Percentiles rank a stretch among this genome's conserved stretches.
Evolutionary conservation across 1,140 invertebrate genomes (phyloP).

Genomic region (Trinorchestia longiramus): DNA sequence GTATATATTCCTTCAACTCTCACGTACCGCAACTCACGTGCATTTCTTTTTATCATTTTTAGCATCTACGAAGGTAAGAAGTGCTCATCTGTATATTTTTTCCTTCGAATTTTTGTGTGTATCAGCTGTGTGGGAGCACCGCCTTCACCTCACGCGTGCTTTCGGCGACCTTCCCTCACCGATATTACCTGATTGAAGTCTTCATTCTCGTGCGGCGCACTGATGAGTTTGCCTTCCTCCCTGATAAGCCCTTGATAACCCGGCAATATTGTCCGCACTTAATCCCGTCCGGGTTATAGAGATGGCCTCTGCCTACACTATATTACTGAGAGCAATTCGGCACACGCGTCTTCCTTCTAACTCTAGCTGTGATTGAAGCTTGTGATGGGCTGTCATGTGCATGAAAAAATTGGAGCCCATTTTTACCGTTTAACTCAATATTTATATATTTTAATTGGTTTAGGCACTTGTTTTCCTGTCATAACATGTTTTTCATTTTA

Average conservation of each 20-base stretch:
- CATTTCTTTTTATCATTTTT: neutral
- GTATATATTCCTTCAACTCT: neutral
- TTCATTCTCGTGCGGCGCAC: neutral
- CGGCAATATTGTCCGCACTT: constrained; percentile 1
- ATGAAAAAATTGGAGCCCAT: neutral
- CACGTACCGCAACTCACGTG: neutral
- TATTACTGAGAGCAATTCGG: neutral
- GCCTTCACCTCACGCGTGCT: neutral
- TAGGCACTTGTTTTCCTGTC: neutral
- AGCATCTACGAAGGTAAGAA: neutral
- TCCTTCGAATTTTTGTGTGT: neutral
- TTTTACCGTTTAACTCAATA: neutral
- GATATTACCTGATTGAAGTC: constrained; percentile 2
- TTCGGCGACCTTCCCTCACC: neutral
- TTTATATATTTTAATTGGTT: neutral
- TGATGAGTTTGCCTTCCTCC: constrained; percentile 16
- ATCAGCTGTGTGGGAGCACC: neutral
- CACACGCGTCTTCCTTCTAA: neutral
- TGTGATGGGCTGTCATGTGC: neutral
- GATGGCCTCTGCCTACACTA: neutral
- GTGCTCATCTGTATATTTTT: neutral
- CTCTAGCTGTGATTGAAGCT: neutral
- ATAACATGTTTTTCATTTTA: neutral
- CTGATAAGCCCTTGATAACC: constrained; percentile 35
- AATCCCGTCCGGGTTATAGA: neutral